phyloP scores from a whole-genome alignment of 2,113 vertebrate genomes.

The Heliornis fulica region DNA sequence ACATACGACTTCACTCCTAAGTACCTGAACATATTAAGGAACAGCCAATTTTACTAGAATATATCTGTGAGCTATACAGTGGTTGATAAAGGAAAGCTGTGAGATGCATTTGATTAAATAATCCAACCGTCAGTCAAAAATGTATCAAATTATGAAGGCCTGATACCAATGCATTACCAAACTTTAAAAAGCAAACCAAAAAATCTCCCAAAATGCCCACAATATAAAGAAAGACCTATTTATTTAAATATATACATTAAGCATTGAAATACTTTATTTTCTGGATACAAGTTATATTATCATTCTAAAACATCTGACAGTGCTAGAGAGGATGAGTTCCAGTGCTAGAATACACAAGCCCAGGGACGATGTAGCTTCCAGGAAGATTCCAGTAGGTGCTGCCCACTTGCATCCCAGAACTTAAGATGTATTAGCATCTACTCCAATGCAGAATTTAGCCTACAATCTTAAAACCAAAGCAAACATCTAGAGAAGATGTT shows the following conservation, averaged over 20 bases:
- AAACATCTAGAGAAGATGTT: background rate
- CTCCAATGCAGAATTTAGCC: background rate
- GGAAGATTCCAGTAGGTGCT: background rate
- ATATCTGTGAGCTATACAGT: background rate
- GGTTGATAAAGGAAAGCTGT: background rate
- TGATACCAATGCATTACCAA: background rate
- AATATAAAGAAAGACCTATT: background rate
- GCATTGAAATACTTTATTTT: too few species aligned
- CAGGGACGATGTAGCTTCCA: background rate
- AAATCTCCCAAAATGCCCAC: too few species aligned
- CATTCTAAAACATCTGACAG: background rate
- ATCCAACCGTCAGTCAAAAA: background rate
- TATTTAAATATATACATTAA: background rate
- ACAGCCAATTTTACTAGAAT: background rate
- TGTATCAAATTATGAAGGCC: background rate
- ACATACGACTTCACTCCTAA: background rate
- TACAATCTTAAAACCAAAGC: background rate
- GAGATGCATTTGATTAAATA: background rate
- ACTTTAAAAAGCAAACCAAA: background rate
- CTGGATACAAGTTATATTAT: too few species aligned
- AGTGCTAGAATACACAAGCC: background rate
- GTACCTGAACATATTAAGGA: background rate
- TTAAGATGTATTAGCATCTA: background rate
- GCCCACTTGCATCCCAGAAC: conserved; percentile 2
- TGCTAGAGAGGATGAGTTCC: background rate